Evolutionary conservation across 1,140 invertebrate species (phyloP), one percentile per base, ranked within the genome.

Genomic region (Cardiocondyla obscurior): DNA sequence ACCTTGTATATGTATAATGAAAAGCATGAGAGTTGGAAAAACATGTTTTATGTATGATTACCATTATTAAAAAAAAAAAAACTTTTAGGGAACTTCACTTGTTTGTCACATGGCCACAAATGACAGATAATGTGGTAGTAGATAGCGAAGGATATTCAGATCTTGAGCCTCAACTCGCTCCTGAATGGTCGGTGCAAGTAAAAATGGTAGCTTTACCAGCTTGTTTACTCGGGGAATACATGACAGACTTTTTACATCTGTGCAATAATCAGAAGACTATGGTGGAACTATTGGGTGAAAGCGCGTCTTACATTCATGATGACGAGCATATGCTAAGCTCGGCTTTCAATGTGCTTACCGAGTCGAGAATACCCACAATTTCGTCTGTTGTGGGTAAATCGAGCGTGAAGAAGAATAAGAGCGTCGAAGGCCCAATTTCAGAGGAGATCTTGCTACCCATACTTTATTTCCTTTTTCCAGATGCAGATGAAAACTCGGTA

Each of bases 81-180:
- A 87, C 6, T 93, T 92, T 96, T 81, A 97, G 96, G 58, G 96
- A 97, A 93, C 94, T 99, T 33, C 94, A 96, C 82, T 92, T 99
- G 3, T 97, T 96, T 90, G 96, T 97, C n/a, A 97, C 97, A 8
- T 99, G 98, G 98, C 97, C 97, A 2, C 95, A 96, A 91, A 94
- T 99, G 60, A 96, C 96, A 3, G 98, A 99, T 91, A 96, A 97
- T 92, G 95, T 97, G 39, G 96, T 99, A 36, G 96, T 98, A 1
- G 98, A 99, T 90, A 97, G 96, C 85, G 96, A 98, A 90, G 96
- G 95, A 74, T 98, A 98, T 91, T 97, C 97, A 49, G 97, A 99
- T 94, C 96, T 99, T 87, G 96, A 98, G 90, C 98, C 98, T 10
- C 93, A 97, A 30, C 95, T 97, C 88, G 98, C 98, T 30, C 97